Base-by-base conservation (phyloP, 2,888 invertebrate genomes). In the Trisateles emortualis region DNA sequence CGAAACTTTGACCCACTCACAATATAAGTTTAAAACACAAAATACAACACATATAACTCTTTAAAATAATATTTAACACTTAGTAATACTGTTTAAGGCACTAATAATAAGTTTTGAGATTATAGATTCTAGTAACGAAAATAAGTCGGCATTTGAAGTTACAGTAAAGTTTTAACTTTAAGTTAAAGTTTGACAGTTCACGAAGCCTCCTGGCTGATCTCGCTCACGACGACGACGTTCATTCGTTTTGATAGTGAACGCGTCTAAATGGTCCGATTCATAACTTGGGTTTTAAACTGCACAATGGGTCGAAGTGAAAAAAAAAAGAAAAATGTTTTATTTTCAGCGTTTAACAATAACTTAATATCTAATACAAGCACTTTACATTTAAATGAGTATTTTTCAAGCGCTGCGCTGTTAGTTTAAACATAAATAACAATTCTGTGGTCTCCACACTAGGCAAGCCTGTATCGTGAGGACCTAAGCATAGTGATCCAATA, bases 101-200 rank as follows among this genome's bases (percentile, higher is more conserved):
- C 64, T 65, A 65, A 62, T 72, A 62, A 59, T 62, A 49, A 66
- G 62, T 74, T 80, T 60, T 56, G 32, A 52, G 30, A 4, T 46
- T 68, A 73, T 68, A 69, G 65, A 64, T 76, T 76, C 68, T 71
- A 70, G 63, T 68, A 58, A 45, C 39, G 43, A 66, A 71, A 74
- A 44, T 59, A 68, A 45, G 59, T 73, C 78, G 75, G 74, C 72
- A 61, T 76, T 77, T 73, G 57, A 75, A 74, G 77, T 72, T 74
- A 17, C 30, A 59, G 47, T 59, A 70, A 69, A 71, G 64, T n/a
- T n/a, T n/a, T n/a, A n/a, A n/a, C n/a, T n/a, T n/a, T n/a, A n/a
- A n/a, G n/a, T 73, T 64, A 67, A 51, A 71, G 67, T 76, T 78
- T 77, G 77, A 78, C 78, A 78, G 72, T 71, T 78, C 36, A 36